Evolutionary conservation across 2,888 invertebrate genomes (phyloP), one percentile per base, ranked within the genome.

Genomic region (Amitus sp.): DNA sequence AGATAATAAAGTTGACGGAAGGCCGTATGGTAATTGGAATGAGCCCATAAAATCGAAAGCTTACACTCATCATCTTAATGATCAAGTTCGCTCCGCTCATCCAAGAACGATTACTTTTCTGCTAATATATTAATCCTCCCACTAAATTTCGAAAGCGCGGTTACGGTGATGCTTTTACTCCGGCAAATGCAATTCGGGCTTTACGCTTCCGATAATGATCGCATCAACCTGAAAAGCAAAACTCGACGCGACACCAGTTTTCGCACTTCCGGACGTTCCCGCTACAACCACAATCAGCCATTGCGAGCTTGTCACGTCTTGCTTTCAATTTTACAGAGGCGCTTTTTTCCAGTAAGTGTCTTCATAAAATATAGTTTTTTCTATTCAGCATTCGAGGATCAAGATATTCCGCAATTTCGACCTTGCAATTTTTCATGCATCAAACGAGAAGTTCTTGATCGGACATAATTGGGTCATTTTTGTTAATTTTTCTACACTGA

Each of bases 141-240:
- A 33, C 47, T 47, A 18, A 33, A 47, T 47, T 47, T 47, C 47
- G 19, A 18, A 10, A 47, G 46, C 46, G 47, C 30, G 10, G 30
- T n/a, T 27, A 33, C n/a, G n/a, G n/a, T n/a, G n/a, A 19, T 47
- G 47, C 47, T 47, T 47, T 47, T 47, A 47, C 47, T 28, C n/a
- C 18, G n/a, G 47, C 15, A 13, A 15, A 33, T n/a, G 47, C 47
- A 47, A 47, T 47, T 47, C 47, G 47, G 33, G 47, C 47, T 47
- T 47, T 33, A 47, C 47, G 47, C 47, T 33, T 33, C 47, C 47
- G 33, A 33, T 47, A 47, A 42, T 27, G 45, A 33, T 37, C 45
- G 47, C 27, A 28, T 56, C 49, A 47, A 27, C 33, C 56, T 68
- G 65, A 69, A 58, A 66, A 66, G 62, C 56, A 61, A 65, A 70